Percentiles rank a stretch among this genome's conserved stretches.
These are phyloP conservation scores for Rhopilema esculentum DNA, from an alignment of 30 jellyfish, hydroid and myxozoan species.

Conservation along the genomic window DNA sequence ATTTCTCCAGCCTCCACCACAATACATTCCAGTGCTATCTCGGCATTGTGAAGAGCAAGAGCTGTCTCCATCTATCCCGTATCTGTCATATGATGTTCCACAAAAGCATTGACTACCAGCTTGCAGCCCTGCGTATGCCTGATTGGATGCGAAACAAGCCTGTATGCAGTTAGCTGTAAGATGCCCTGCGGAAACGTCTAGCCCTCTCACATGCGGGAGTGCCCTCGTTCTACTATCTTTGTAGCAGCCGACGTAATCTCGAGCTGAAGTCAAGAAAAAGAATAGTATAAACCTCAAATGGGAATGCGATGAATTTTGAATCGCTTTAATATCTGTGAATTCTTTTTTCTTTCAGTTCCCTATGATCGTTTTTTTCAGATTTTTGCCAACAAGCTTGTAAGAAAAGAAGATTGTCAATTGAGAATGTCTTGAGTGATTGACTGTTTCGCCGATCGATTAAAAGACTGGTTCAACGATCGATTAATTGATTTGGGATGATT, in stretches of 20 bases:
- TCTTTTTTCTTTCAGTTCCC: too few species aligned
- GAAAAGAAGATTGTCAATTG: too few species aligned
- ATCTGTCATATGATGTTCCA: constrained; percentile 5
- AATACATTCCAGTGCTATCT: not conserved
- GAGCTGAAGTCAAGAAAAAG: not conserved
- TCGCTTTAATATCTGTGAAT: too few species aligned
- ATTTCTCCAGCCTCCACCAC: constrained; percentile 35
- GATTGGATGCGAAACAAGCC: not conserved
- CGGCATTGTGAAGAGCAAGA: not conserved
- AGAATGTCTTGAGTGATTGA: too few species aligned
- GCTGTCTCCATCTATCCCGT: not conserved
- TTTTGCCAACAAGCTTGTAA: too few species aligned
- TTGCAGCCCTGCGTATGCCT: constrained; percentile 45
- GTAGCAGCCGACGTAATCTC: constrained; percentile 25
- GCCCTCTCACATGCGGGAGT: not conserved
- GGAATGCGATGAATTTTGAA: too few species aligned
- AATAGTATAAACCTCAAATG: too few species aligned
- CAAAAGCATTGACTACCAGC: not conserved
- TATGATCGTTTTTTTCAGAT: too few species aligned
- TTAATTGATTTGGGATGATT: too few species aligned
- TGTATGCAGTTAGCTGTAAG: constrained; percentile 9
- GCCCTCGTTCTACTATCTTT: constrained; percentile 7
- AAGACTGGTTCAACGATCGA: too few species aligned
- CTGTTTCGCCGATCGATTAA: too few species aligned
- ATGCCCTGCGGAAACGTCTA: not conserved